Evolutionary conservation across 1,140 invertebrate species (phyloP).

Genomic region (Drosophila nikananu): DNA sequence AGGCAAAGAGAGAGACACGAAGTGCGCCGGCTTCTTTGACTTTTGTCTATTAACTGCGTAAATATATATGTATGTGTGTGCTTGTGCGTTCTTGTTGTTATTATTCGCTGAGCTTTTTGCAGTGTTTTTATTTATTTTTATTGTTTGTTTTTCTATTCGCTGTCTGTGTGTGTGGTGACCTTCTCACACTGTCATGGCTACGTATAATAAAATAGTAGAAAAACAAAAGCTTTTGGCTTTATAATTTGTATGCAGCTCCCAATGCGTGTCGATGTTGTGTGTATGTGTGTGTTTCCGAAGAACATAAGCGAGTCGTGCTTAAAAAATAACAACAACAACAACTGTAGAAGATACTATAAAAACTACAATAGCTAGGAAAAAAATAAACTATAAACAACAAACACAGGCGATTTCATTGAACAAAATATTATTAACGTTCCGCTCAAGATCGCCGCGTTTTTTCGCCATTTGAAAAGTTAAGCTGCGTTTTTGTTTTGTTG

Average conservation of each 20-base stretch:
- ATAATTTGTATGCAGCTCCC: slow-evolving; percentile 81
- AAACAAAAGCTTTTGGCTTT: slow-evolving; percentile 81
- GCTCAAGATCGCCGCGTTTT: slow-evolving; percentile 73
- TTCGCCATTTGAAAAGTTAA: slow-evolving; percentile 38
- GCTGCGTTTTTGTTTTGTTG: slow-evolving; percentile 5
- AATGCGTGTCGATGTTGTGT: slow-evolving; percentile 49
- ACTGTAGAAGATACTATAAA: slow-evolving; percentile 30
- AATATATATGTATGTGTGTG: slow-evolving; percentile 43
- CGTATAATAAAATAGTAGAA: slow-evolving; percentile 77
- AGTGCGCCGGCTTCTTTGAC: slow-evolving; percentile 77
- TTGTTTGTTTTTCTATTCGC: slow-evolving; percentile 33
- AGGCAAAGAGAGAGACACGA: slow-evolving; percentile 16
- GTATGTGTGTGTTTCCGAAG: slow-evolving; percentile 63
- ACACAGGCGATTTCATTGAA: slow-evolving; percentile 72
- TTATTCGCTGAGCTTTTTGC: slow-evolving; percentile 54
- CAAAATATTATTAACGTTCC: slow-evolving; percentile 81
- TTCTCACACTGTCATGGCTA: slow-evolving; percentile 85
- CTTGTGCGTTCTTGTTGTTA: slow-evolving; percentile 23
- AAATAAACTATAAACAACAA: slow-evolving; percentile 42
- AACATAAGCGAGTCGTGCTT: slow-evolving; percentile 79
- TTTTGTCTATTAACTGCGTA: slow-evolving; percentile 71
- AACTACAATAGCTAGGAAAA: slow-evolving; percentile 11
- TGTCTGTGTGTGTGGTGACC: slow-evolving; percentile 64
- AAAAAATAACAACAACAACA: slow-evolving; percentile 53
- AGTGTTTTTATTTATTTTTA: slow-evolving; percentile 40